phyloP scores from a whole-genome alignment of 2,888 invertebrate genomes.

The Adelognathus sp. region DNA sequence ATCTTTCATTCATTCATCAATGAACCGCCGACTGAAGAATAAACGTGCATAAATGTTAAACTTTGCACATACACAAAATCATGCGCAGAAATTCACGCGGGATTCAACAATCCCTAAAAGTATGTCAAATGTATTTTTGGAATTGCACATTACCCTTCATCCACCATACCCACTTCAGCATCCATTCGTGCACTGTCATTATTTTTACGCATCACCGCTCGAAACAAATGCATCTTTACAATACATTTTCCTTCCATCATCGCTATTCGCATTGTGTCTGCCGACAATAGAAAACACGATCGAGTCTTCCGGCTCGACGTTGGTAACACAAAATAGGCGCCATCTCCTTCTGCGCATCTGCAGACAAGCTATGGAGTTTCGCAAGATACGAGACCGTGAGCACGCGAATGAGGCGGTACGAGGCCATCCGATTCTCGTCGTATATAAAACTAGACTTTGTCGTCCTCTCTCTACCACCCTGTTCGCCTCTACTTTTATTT shows the following conservation, averaged over 20 bases:
- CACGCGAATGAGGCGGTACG: background rate
- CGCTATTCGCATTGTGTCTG: background rate
- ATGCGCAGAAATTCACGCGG: no score
- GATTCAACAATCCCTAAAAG: no score
- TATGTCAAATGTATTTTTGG: no score
- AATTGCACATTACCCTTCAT: no score
- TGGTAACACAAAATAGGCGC: background rate
- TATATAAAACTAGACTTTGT: conserved; percentile 43
- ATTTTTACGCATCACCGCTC: background rate
- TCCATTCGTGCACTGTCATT: background rate
- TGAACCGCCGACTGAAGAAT: no score
- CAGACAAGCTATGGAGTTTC: background rate
- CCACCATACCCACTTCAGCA: background rate
- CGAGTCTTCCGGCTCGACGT: background rate
- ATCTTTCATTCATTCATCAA: no score
- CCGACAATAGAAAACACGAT: no score
- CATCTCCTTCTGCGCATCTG: background rate
- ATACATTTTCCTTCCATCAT: background rate
- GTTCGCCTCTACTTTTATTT: conserved; percentile 17
- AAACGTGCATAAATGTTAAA: no score
- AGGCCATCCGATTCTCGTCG: background rate
- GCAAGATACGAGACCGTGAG: conserved; percentile 10
- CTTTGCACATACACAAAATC: no score
- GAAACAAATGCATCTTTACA: background rate
- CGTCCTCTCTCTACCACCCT: background rate